Percentiles rank a stretch among this genome's conserved stretches.
phyloP scores from a whole-genome alignment of 2,888 invertebrate species.

The Dicycla oo region DNA sequence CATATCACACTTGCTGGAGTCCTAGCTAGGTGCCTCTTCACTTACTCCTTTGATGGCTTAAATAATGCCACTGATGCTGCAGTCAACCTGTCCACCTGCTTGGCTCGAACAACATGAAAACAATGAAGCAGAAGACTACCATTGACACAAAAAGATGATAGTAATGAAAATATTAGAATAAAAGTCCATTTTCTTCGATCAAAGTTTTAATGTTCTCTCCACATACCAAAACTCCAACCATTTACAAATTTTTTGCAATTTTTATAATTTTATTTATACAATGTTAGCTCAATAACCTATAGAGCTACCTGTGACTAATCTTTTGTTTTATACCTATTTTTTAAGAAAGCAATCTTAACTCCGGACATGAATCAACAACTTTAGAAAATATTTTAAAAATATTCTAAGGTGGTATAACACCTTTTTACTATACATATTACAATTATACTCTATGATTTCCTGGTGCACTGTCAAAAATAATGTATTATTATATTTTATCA shows the following conservation, averaged over 20 bases:
- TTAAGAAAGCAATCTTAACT: conserved; percentile 81
- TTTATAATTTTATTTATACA: conserved; percentile 87
- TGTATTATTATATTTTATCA: conserved; percentile 73
- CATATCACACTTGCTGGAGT: neutral
- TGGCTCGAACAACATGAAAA: neutral
- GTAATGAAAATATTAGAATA: conserved; percentile 63
- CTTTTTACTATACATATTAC: conserved; percentile 77
- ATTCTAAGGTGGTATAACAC: conserved; percentile 75
- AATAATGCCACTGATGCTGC: neutral
- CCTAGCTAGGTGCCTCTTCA: neutral
- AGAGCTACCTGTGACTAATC: conserved; percentile 86
- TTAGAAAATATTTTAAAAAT: conserved; percentile 85
- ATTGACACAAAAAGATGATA: neutral
- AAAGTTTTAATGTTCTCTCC: conserved; percentile 84
- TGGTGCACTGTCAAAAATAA: conserved; percentile 78
- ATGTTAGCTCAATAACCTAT: conserved; percentile 83
- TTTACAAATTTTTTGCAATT: conserved; percentile 85
- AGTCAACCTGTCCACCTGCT: neutral
- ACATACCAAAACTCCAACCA: conserved; percentile 82
- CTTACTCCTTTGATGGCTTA: neutral
- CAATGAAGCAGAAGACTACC: neutral
- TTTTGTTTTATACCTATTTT: conserved; percentile 80
- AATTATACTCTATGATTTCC: conserved; percentile 73
- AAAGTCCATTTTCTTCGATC: conserved; percentile 77
- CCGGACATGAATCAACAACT: conserved; percentile 82